phyloP scores from a whole-genome alignment of 2,888 invertebrate species.

The Eugnorisma glareosa region DNA sequence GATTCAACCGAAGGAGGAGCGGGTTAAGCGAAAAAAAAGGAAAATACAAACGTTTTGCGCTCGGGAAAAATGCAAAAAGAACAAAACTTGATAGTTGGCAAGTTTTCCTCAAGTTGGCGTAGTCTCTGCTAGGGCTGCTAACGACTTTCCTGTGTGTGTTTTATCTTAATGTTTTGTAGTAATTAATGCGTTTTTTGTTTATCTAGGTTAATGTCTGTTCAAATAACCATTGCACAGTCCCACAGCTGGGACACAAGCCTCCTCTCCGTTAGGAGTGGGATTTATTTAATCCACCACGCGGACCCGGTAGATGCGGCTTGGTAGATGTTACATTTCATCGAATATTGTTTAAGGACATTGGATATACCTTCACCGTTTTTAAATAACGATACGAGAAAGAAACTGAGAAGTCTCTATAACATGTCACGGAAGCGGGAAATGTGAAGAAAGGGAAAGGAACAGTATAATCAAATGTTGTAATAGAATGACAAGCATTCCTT shows the following conservation, averaged over 20 bases:
- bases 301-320: neutral
- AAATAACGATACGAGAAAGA: neutral
- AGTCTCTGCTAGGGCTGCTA: constrained; percentile 71
- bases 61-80: constrained; percentile 87
- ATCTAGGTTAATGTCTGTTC: constrained; percentile 34
- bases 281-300: neutral
- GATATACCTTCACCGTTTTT: no score
- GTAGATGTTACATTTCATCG: neutral
- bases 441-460: constrained; percentile 24
- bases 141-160: constrained; percentile 75
- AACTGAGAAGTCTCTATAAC: neutral
- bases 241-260: neutral
- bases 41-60: constrained; percentile 77
- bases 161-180: constrained; percentile 73
- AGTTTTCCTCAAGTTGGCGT: constrained; percentile 85
- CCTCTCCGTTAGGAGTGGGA: neutral
- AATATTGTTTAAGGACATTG: neutral
- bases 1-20: constrained; percentile 82
- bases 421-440: constrained; percentile 21
- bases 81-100: constrained; percentile 85
- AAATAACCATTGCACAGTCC: neutral
- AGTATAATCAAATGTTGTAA: constrained; percentile 25
- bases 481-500: neutral
- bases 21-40: constrained; percentile 73
- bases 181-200: constrained; percentile 65